These are phyloP conservation scores for Tholera decimalis DNA, from an alignment of 2,888 invertebrate species.

Conservation along the genomic window DNA sequence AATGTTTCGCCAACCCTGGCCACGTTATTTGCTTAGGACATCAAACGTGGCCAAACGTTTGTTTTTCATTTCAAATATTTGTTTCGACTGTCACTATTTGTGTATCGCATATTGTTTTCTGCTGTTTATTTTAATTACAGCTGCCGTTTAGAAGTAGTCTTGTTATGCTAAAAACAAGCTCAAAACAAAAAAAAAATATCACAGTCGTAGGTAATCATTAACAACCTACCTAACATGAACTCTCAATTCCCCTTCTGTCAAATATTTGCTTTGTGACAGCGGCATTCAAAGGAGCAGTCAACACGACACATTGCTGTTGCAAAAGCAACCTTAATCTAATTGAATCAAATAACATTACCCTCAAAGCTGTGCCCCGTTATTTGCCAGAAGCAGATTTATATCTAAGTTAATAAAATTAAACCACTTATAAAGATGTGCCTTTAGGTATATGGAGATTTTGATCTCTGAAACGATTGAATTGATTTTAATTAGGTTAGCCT, in stretches of 20 bases:
- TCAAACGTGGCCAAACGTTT: constrained; percentile 71
- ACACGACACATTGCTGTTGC: not conserved
- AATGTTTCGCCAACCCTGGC: constrained; percentile 61
- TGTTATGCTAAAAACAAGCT: constrained; percentile 4
- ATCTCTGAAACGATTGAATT: constrained; percentile 58
- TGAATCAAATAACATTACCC: not conserved
- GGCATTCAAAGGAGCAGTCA: constrained; percentile 58
- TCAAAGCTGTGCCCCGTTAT: constrained; percentile 41
- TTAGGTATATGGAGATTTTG: constrained; percentile 39
- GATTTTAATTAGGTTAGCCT: constrained; percentile 60
- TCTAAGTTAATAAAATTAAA: constrained; percentile 68
- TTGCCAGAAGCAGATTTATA: constrained; percentile 48
- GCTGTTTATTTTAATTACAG: constrained; percentile 62
- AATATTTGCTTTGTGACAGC: constrained; percentile 36
- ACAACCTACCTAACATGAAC: constrained; percentile 9
- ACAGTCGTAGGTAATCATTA: not conserved
- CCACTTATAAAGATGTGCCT: constrained; percentile 57
- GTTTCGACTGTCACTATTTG: constrained; percentile 64
- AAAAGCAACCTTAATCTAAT: constrained; percentile 34
- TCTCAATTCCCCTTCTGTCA: constrained; percentile 36
- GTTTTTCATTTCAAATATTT: constrained; percentile 73
- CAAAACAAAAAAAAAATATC: not conserved
- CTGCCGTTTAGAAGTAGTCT: constrained; percentile 58
- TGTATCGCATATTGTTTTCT: constrained; percentile 67
- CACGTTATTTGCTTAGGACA: constrained; percentile 65